Evolutionary conservation across 2,888 invertebrate species (phyloP).

Genomic region (Mellilla xanthometata): DNA sequence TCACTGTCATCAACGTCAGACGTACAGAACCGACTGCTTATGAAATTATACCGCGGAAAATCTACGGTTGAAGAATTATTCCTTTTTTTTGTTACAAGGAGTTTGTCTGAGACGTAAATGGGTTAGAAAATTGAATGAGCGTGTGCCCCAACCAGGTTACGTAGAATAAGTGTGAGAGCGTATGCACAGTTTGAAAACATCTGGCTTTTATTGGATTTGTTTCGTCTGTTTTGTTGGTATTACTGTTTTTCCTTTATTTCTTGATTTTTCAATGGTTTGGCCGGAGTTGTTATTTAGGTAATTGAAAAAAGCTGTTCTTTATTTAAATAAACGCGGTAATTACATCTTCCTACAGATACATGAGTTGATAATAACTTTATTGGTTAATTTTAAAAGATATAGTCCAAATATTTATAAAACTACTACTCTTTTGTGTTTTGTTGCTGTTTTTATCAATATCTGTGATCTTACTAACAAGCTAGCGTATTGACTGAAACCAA

Average conservation of each 20-base stretch:
- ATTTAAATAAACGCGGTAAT: too few species aligned
- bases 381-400: too few species aligned
- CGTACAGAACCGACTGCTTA: constrained; percentile 58
- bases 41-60: constrained; percentile 78
- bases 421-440: too few species aligned
- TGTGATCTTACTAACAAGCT: constrained; percentile 23
- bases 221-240: constrained; percentile 33
- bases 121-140: constrained; percentile 82
- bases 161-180: constrained; percentile 68
- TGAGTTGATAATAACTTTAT: too few species aligned
- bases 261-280: not conserved
- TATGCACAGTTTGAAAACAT: constrained; percentile 59
- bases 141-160: constrained; percentile 60
- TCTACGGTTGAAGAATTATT: constrained; percentile 65
- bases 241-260: constrained; percentile 22
- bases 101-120: constrained; percentile 79
- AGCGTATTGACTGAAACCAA: too few species aligned
- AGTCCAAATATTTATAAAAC: too few species aligned
- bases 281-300: not conserved
- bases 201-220: constrained; percentile 54
- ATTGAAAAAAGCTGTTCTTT: too few species aligned
- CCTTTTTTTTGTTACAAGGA: constrained; percentile 56
- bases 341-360: too few species aligned
- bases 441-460: constrained; percentile 17
- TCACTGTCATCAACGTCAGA: constrained; percentile 15